Conservation (phyloP, 1,140 invertebrate genomes). For the Drosophila albomicans region DNA sequence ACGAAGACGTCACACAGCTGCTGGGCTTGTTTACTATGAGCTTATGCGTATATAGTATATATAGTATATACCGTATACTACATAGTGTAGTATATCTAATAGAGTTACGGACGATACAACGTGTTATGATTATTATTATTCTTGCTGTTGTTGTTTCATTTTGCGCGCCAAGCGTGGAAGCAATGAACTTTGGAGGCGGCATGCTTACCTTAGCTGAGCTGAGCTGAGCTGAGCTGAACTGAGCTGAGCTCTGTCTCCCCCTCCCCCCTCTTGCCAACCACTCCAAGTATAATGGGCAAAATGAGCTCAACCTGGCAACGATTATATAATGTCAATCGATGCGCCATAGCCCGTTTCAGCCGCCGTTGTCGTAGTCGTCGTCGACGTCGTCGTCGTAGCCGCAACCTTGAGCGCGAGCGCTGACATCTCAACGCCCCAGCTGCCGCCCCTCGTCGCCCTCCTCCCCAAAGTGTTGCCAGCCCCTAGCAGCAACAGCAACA, state of each 20-base stretch:
- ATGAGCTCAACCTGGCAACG: conserved; percentile 58
- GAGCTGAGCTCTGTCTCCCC: not conserved
- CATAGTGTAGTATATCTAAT: conserved; percentile 11
- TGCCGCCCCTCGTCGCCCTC: not conserved
- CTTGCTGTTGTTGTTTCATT: conserved; percentile 1
- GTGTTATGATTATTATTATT: conserved; percentile 16
- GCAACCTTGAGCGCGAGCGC: conserved; percentile 73
- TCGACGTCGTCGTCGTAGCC: conserved; percentile 28
- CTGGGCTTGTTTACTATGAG: conserved; percentile 32
- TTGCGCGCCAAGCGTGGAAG: conserved; percentile 28
- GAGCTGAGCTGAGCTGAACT: too few species aligned
- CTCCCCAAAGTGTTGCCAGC: not conserved
- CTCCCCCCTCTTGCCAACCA: not conserved
- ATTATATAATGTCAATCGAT: conserved; percentile 74
- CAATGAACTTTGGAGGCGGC: conserved; percentile 53
- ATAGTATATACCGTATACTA: too few species aligned
- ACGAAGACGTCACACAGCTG: conserved; percentile 6
- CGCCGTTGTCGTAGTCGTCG: too few species aligned
- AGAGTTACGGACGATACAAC: conserved; percentile 32
- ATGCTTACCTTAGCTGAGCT: not conserved
- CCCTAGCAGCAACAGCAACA: conserved; percentile 23
- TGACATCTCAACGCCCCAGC: conserved; percentile 55
- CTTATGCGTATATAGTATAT: conserved; percentile 2
- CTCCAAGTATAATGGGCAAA: conserved; percentile 55
- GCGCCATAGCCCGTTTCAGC: conserved; percentile 53